phyloP scores from a whole-genome alignment of 2,113 vertebrate species.

The Istiophorus platypterus region DNA sequence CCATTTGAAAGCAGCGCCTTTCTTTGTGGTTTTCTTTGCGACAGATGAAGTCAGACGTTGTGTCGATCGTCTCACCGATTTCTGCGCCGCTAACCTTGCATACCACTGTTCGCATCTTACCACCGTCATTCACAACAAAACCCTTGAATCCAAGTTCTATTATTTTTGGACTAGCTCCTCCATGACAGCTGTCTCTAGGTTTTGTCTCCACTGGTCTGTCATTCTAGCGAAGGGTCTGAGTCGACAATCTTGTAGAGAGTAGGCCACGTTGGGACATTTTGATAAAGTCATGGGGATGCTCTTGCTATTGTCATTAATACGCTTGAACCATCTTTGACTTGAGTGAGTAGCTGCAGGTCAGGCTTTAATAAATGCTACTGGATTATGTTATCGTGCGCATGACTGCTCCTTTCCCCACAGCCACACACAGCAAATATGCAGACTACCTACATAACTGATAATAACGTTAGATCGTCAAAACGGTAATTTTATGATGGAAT shows the following conservation, averaged over 20 bases:
- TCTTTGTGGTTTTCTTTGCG: too few species aligned
- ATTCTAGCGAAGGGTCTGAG: constrained; percentile 24
- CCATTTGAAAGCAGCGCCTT: too few species aligned
- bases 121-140: too few species aligned
- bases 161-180: too few species aligned
- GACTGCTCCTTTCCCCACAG: constrained; percentile 37
- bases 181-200: too few species aligned
- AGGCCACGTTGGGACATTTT: constrained; percentile 44
- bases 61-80: too few species aligned
- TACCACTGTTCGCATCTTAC: too few species aligned
- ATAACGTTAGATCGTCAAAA: neutral
- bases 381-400: constrained; percentile 44
- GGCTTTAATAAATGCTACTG: constrained; percentile 66
- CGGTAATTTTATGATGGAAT: neutral
- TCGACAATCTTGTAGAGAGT: constrained; percentile 1
- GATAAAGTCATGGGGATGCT: constrained; percentile 40
- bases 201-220: neutral
- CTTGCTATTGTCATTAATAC: constrained; percentile 54
- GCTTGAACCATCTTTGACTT: constrained; percentile 54
- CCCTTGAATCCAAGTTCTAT: too few species aligned
- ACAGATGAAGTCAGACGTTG: too few species aligned
- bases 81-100: too few species aligned
- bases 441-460: constrained; percentile 29
- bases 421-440: constrained; percentile 23
- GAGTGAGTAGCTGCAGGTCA: constrained; percentile 65